Percentiles rank a stretch among this genome's conserved stretches.
These are phyloP conservation scores for Poeciliopsis prolifica DNA, from an alignment of 2,113 vertebrate species.

Conservation along the genomic window DNA sequence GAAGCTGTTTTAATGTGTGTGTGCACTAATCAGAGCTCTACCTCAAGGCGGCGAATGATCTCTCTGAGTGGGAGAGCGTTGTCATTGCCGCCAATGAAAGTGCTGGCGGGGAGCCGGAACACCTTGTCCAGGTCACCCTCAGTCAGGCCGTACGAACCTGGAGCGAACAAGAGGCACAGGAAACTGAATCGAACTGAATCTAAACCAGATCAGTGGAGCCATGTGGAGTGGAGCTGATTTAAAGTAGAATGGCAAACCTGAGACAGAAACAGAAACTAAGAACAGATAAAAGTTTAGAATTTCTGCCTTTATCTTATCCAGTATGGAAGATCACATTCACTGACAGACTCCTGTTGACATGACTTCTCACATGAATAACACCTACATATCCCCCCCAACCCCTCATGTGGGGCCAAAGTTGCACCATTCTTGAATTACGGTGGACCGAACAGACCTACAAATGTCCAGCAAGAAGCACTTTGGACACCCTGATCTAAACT, in stretches of 20 bases:
- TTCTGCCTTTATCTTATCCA: not conserved
- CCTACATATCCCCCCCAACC: not conserved
- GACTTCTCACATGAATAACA: not conserved
- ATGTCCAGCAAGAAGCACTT: not conserved
- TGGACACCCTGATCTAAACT: not conserved
- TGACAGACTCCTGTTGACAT: not conserved
- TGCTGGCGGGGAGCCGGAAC: conserved; percentile 92
- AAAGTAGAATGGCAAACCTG: not conserved
- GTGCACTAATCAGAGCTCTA: conserved; percentile 41
- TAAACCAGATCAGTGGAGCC: not conserved
- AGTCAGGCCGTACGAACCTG: conserved; percentile 90
- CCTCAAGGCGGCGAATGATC: conserved; percentile 93
- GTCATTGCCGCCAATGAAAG: conserved; percentile 92
- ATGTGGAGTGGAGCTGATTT: not conserved
- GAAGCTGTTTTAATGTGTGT: not conserved
- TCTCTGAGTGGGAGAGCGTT: conserved; percentile 87
- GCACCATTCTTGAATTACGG: no score
- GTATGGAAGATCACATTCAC: not conserved
- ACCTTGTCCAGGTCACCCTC: conserved; percentile 92
- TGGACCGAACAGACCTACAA: not conserved
- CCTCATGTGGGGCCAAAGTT: not conserved
- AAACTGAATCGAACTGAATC: not conserved
- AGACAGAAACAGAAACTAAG: not conserved
- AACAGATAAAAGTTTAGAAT: not conserved
- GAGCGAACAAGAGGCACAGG: conserved; percentile 42